Evolutionary conservation across 1,140 invertebrate species (phyloP).

Genomic region (Euglossa dilemma): DNA sequence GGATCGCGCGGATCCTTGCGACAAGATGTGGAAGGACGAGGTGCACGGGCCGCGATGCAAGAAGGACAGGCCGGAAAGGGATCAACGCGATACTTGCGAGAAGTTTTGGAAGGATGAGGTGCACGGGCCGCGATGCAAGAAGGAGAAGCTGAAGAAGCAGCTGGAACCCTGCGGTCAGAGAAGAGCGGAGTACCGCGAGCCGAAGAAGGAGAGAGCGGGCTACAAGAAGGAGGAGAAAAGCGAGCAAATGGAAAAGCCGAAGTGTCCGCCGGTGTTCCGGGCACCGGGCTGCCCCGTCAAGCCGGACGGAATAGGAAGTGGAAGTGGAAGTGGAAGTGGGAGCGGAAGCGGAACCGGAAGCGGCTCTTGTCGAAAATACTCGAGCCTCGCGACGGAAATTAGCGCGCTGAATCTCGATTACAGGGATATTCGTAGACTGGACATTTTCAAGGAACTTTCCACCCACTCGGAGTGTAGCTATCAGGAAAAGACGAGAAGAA

Average conservation of each 20-base stretch:
- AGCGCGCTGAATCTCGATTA: rapidly evolving
- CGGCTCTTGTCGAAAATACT: conserved; percentile 1
- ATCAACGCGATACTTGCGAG: neutral
- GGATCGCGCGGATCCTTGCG: conserved; percentile 10
- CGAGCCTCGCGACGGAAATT: neutral
- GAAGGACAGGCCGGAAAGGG: too few species aligned
- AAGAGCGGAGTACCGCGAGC: neutral
- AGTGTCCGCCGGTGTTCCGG: conserved; percentile 56
- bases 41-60: neutral
- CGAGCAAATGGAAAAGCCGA: conserved; percentile 13
- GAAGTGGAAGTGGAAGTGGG: neutral
- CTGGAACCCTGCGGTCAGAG: neutral
- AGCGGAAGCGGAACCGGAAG: neutral
- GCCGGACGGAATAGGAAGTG: neutral
- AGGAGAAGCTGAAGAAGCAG: conserved; percentile 12
- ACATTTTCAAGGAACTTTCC: neutral
- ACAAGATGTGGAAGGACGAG: conserved; percentile 2
- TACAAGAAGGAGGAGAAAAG: neutral
- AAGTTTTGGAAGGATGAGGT: conserved; percentile 4
- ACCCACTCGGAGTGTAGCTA: neutral
- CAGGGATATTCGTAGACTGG: too few species aligned
- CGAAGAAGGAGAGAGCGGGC: neutral
- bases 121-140: neutral
- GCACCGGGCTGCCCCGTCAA: conserved; percentile 38
- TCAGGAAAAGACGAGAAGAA: neutral